Base-by-base conservation (phyloP, 2,797 vertebrate genomes). In the Synaphobranchus kaupii region DNA sequence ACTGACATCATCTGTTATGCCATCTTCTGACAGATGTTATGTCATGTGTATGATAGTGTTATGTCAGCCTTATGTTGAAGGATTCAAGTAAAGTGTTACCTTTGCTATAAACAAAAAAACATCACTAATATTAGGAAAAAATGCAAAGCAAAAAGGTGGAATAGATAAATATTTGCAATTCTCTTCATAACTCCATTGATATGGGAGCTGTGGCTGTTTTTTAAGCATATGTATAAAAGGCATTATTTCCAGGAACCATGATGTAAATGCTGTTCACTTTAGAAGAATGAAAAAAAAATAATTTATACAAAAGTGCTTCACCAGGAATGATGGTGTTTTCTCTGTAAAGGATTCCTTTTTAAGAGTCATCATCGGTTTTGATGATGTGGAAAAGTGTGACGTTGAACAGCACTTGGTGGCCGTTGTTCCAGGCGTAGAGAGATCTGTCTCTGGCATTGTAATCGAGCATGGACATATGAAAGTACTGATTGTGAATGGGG, bases 381-480 rank as follows among this genome's bases (percentile, higher is more conserved):
- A 99, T 98, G 93, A 98, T 96, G 63, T 99, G 98, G 92, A 98
- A 98, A 91, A 99, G 96, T 0, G 98, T 99, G 93, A 99, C 96
- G 0, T 99, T 98, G 93, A 99, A 99, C 56, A 99, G 96, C 88
- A 99, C 98, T 94, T 99, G 98, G 91, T 99, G 98, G 78, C 98
- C 98, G 0, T 99, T 99, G 95, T 99, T 99, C 98, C 98, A 99
- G 90, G 97, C 97, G 92, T 98, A 99, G 68, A 99, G 97, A 34
- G 97, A 97, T 90, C 98, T 94, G 92, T 98, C 97, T 91, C 98
- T 95, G 86, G 98, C 97, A 87, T 99, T 99, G 95, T 99, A 99
- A 95, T 99, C 98, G 95, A 99, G 97, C 98, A 99, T 99, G 94
- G 98, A 99, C 95, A 99, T 98, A 94, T 99, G 98, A 71, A 98